Base-by-base conservation (phyloP, 2,113 vertebrate species). In the Thomomys bottae region DNA sequence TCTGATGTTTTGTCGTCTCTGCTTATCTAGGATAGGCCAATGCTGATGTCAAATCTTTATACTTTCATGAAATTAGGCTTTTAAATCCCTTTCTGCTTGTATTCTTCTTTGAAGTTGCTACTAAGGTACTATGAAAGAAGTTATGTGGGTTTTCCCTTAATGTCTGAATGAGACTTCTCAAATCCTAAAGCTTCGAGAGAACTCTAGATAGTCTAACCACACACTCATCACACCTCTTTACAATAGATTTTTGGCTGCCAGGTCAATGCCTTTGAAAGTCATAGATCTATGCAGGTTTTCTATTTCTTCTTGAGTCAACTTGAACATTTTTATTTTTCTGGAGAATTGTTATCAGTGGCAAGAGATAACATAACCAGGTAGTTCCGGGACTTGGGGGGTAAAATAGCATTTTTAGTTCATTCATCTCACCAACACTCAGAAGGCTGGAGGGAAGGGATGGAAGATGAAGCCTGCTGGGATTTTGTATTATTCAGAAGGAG, bases 301-400 rank as follows among this genome's bases (percentile, higher is more conserved):
- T 83, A 12, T 76, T 96, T 96, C 61, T n/a, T 95, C 90, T 89
- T 68, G 57, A 82, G 85, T 96, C 92, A 94, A n/a, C 64, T 87
- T 92, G 66, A 57, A 66, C 59, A 75, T 71, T 92, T 81, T 86
- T 30, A 11, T 78, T 95, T 92, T 88, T 81, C 63, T 67, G 61
- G 45, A 88, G 85, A 93, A 73, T 82, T 72, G 54, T 75, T 54
- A 17, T 32, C 63, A 45, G 11, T 66, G 30, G 30, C 34, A 64
- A 64, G 63, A 72, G 61, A 38, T 30, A 72, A 81, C 8, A 72
- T 38, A 78, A 49, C 67, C 38, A 40, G 59, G 10, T 0, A 1
- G 14, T 82, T 82, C 42, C 63, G 61, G 81, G 45, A 84, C 32
- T 87, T n/a, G 32, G 32, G 30, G n/a, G n/a, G 24, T 54, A 17